Base-by-base conservation (phyloP, 2,113 vertebrate genomes). In the Dasyornis broadbenti region DNA sequence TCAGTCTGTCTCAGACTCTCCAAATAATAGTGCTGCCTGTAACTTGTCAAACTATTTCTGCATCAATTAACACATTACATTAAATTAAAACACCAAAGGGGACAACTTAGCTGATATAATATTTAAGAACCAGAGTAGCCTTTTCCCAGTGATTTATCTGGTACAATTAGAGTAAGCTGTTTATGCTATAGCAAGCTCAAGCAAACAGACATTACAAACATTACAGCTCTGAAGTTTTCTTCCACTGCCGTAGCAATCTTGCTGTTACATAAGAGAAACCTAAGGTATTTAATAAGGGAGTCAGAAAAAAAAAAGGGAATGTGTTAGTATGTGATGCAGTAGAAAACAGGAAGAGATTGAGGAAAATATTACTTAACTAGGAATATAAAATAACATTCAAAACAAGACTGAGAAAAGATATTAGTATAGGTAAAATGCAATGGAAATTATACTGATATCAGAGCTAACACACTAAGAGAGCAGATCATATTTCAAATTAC, bases 71-170 rank as follows among this genome's bases (percentile, higher is more conserved):
- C 42, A 59, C 56, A 13, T 59, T 95, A 72, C 61, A 89, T 91
- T 96, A 95, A 94, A 95, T 92, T 95, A 89, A 96, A 96, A 66
- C 42, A 83, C 94, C 59, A 63, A 92, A 82, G 76, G 63, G 65
- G 89, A 90, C 77, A 87, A 86, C 52, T 90, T 90, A 83, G 52
- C 63, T 73, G 54, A 82, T 63, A 56, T 40, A 93, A 94, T 92
- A 86, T 53, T 77, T 65, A 71, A 78, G 35, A 93, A 87, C 8
- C 15, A 57, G 60, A 78, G 52, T 60, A 72, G 70, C 22, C 23
- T 92, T 92, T 97, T 86, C 13, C 47, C 35, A 57, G 33, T 90
- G 63, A 91, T 83, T 85, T 90, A 92, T 93, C 89, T 44, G 35
- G 28, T 50, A 64, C 37, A 94, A 76, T 78, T 78, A 86, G n/a